Percentiles rank a stretch among this genome's conserved stretches.
Evolutionary conservation across 2,113 vertebrate species (phyloP).

Genomic region (Oriolus oriolus): DNA sequence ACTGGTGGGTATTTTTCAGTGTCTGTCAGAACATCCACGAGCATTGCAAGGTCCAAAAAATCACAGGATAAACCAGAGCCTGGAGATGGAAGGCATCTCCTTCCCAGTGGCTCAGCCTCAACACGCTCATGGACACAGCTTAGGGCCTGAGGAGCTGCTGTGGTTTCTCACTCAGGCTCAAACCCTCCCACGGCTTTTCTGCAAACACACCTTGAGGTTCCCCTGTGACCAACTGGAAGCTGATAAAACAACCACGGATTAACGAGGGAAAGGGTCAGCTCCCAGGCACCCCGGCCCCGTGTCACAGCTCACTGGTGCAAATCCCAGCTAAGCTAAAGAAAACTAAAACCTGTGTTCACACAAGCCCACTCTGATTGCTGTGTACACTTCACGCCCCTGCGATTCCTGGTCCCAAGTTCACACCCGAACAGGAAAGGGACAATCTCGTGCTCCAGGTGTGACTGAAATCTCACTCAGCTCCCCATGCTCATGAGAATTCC

Average conservation of each 20-base stretch:
- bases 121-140: not conserved
- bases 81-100: not conserved
- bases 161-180: slow-evolving; percentile 22
- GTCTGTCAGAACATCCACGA: not conserved
- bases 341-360: not conserved
- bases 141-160: not conserved
- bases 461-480: slow-evolving; percentile 52
- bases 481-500: slow-evolving; percentile 44
- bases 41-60: not conserved
- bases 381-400: slow-evolving; percentile 16
- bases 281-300: not conserved
- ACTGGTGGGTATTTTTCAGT: not conserved
- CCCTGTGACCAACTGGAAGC: not conserved
- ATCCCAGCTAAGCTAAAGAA: slow-evolving; percentile 58
- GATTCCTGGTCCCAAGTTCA: slow-evolving; percentile 33
- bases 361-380: slow-evolving; percentile 1
- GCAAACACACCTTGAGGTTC: not conserved
- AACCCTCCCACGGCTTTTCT: not conserved
- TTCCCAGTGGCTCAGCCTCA: not conserved
- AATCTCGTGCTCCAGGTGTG: slow-evolving; percentile 48
- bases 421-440: slow-evolving; percentile 50
- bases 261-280: slow-evolving; percentile 2
- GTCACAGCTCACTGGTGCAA: not conserved
- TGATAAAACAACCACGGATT: slow-evolving; percentile 22
- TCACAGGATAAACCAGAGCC: not conserved